Evolutionary conservation across 2,113 vertebrate species (phyloP).

Genomic region (Ictalurus punctatus): DNA sequence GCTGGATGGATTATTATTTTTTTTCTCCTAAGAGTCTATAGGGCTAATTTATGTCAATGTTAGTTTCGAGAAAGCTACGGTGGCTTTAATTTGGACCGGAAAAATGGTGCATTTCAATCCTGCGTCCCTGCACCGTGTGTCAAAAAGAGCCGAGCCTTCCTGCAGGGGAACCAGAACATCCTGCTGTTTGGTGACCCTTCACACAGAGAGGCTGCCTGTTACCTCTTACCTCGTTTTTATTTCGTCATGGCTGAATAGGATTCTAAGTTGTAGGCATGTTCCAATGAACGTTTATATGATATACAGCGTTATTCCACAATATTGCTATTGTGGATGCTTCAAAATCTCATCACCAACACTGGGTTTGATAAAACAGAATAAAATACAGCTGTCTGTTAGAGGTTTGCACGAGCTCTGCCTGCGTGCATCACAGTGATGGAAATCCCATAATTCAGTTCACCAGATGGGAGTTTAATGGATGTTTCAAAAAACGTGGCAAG

Average conservation of each 20-base stretch:
- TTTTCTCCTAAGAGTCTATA: background rate
- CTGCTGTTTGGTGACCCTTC: constrained; percentile 59
- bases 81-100: background rate
- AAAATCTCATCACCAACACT: background rate
- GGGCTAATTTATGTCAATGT: background rate
- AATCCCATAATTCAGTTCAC: constrained; percentile 24
- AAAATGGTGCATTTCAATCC: background rate
- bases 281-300: background rate
- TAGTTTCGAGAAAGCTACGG: background rate
- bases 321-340: background rate
- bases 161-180: constrained; percentile 58
- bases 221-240: constrained; percentile 37
- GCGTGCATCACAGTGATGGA: background rate
- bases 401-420: background rate
- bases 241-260: background rate
- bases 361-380: constrained; percentile 19
- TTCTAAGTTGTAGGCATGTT: background rate
- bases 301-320: background rate
- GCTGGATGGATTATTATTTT: background rate
- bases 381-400: constrained; percentile 15
- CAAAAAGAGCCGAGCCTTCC: constrained; percentile 43
- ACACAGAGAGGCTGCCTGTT: constrained; percentile 50
- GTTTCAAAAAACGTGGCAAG: background rate
- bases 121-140: background rate
- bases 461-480: constrained; percentile 19